Evolutionary conservation across 2,113 vertebrate species (phyloP), one percentile per base, ranked within the genome.

Genomic region (Desmodus rotundus): DNA sequence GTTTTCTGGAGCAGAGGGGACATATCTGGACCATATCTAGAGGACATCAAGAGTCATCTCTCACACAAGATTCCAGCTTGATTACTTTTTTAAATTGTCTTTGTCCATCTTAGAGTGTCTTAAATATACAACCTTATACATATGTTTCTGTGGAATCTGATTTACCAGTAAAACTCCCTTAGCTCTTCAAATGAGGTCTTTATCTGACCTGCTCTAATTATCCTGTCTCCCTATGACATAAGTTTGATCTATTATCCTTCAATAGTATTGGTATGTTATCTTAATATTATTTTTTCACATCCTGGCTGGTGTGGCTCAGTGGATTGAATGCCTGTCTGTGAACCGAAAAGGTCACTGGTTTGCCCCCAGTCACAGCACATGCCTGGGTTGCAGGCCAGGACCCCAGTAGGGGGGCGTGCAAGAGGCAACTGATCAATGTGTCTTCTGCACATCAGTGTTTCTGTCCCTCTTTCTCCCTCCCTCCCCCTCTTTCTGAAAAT

Each of bases 131-230:
- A 17, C 63, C 80, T 5, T 38, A 28, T 38, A 67, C 28, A 28
- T 76, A 11, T 82, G 50, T 86, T 38, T 7, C 26, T 31, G 16
- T 77, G 16, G 92, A 86, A 63, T 61, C 10, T 54, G 54, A 61
- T 81, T 81, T 58, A 63, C 33, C 31, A 86, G n/a, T 70, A 63
- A 63, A 89, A 82, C 43, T 50, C 43, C 26, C 22, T 77, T 82
- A 45, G 47, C 4, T 73, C 26, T 92, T 84, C 36, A 63, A 56
- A 38, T 52, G 24, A 76, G 22, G 17, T 36, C 20, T 87, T 63
- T 56, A 33, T 24, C 16, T 76, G 56, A 19, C 15, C 12, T 65
- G 9, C 16, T 87, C 72, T 43, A 28, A 63, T 28, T 45, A 52
- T 36, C 16, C 6, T 12, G 45, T 6, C 17, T 20, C 0, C 24